Evolutionary conservation across 2,113 vertebrate genomes (phyloP), one percentile per base, ranked within the genome.

Genomic region (Charadrius vociferus): DNA sequence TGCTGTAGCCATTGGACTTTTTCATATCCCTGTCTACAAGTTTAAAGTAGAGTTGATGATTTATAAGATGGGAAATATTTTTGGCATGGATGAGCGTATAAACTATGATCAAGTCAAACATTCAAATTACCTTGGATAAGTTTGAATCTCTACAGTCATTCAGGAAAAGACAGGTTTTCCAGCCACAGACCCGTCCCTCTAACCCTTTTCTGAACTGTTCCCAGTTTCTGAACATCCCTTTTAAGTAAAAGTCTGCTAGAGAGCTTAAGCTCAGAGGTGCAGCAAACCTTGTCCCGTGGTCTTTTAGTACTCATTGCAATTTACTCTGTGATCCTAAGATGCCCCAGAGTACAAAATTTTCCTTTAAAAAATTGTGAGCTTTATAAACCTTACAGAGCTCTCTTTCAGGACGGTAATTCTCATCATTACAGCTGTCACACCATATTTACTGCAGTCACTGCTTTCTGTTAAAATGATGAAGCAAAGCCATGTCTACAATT

Each of bases 21-120:
- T 93, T 89, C 45, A 32, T 93, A 92, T 72, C 13, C 36, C n/a
- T 74, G 47, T 75, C 72, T 89, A 47, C 17, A 78, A 53, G n/a
- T 43, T 87, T 91, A 79, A 87, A 94, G 53, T 27, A 93, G 39
- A 85, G 22, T 16, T 71, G 47, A 53, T 86, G 80, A 91, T 94
- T 96, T 87, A 75, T 89, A 52, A 89, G 36, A 94, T 62, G 66
- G 24, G 73, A 96, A 94, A 24, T 93, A 87, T 73, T 92, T 89
- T 93, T 94, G 83, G 80, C 81, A 79, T n/a, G 49, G 81, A 85
- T 75, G 77, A 72, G 16, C 14, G 37, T 43, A 47, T 72, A 85
- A 89, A n/a, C 20, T 41, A 14, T 50, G 66, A 87, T 82, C 68
- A 93, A 95, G 13, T 66, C 56, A 89, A 94, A 34, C 83, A 89